phyloP scores from a whole-genome alignment of 2,797 vertebrate species.

The Molossus molossus region DNA sequence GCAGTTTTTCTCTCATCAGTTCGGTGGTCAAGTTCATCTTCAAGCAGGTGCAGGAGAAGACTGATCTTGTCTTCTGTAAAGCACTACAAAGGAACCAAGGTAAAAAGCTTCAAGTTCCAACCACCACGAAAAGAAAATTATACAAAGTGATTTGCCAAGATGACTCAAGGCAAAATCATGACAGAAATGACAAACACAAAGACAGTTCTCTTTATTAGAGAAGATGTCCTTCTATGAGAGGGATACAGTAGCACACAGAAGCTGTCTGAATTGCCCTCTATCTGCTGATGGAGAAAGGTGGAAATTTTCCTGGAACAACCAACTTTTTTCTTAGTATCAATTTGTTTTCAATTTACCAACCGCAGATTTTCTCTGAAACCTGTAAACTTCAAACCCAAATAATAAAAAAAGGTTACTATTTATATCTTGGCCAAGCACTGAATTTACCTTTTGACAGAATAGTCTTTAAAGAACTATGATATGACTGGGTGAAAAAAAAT shows the following conservation, averaged over 20 bases:
- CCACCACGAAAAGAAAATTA: slow-evolving; percentile 31
- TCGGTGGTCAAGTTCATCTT: slow-evolving; percentile 93
- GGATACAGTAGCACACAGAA: not conserved
- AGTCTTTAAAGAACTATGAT: not conserved
- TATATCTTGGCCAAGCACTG: not conserved
- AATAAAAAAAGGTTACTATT: slow-evolving; percentile 30
- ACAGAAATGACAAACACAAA: not conserved
- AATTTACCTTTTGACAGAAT: slow-evolving; percentile 54
- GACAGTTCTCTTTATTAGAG: not conserved
- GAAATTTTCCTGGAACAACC: slow-evolving; percentile 19
- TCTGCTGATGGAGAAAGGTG: not conserved
- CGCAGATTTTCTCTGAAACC: slow-evolving; percentile 51
- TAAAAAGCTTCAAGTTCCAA: not conserved
- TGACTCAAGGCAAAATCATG: not conserved
- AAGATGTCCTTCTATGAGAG: not conserved
- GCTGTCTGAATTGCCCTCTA: not conserved
- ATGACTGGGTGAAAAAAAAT: no score
- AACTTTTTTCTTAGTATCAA: slow-evolving; percentile 17
- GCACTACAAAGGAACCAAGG: slow-evolving; percentile 87
- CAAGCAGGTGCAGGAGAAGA: slow-evolving; percentile 93
- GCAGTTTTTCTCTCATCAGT: slow-evolving; percentile 86
- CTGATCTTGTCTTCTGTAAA: slow-evolving; percentile 95
- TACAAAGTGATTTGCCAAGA: not conserved
- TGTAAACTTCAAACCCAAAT: slow-evolving; percentile 48
- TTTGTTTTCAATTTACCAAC: slow-evolving; percentile 40